Base-by-base conservation (phyloP, 1,140 invertebrate species). In the Caenorhabditis remanei region DNA sequence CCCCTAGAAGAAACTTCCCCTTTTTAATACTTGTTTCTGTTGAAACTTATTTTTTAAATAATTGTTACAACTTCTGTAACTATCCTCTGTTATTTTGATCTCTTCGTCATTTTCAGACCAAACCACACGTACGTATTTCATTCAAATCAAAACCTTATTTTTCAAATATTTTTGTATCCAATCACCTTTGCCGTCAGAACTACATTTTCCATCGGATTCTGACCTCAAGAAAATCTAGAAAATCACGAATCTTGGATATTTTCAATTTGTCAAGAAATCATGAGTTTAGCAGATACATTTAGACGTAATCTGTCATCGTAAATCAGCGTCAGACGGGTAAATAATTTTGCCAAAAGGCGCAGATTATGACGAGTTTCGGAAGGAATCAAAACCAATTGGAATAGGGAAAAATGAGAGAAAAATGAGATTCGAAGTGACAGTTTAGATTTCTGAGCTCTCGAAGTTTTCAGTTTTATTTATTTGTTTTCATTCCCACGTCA, bases 281-380 rank as follows among this genome's bases (percentile, higher is more conserved):
- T 32, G 11, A 63, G 61, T 32, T 9, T 21, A 9, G 11, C 61
- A 24, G 32, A 32, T 63, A 63, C 61, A 63, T 63, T 63, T 24
- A 63, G 24, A 43, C 19, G 41, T 71, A 71, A 71, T 71, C 65
- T 24, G 65, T 71, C 65, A 71, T 71, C 65, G 65, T 71, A 71
- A 71, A 71, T 71, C 65, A 71, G 41, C 19, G 41, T 71, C 61
- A 63, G n/a, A 63, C 16, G 56, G 11, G 21, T 11, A 63, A 63
- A 63, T 24, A 63, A 40, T 32, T 21, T 63, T 53, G 50, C 50
- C 50, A 11, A 53, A 11, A 53, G 32, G 32, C 14, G 56, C 9
- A 40, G 9, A 40, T 65, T 11, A 65, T 65, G 24, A 40, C 24
- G 61, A 65, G 11, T 65, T 65, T 58, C n/a, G 19, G 56, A 58